These are phyloP conservation scores for Emydoidea blandingii DNA, from an alignment of 2,797 vertebrate species.

Conservation along the genomic window DNA sequence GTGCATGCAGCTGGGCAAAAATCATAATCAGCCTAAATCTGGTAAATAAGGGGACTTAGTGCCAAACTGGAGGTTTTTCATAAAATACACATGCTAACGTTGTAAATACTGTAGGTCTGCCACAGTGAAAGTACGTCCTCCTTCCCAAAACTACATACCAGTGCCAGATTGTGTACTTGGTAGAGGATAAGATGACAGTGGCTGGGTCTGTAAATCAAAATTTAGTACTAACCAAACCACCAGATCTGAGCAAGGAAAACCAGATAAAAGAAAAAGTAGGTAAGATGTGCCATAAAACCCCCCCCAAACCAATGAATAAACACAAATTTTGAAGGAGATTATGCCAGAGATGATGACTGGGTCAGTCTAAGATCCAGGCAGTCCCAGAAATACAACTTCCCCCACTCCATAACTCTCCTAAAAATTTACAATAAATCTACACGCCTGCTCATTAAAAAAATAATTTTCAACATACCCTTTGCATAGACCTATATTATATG, in stretches of 20 bases:
- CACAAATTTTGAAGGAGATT: neutral
- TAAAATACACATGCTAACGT: neutral
- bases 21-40: neutral
- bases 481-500: neutral
- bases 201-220: neutral
- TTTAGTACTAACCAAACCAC: neutral
- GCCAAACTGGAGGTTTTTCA: neutral
- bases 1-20: neutral
- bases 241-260: neutral
- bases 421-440: neutral
- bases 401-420: neutral
- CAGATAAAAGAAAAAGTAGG: neutral
- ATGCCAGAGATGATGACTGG: neutral
- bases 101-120: rapidly evolving
- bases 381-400: neutral
- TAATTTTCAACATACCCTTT: neutral
- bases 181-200: neutral
- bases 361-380: neutral
- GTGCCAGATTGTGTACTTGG: neutral
- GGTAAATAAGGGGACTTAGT: neutral
- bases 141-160: neutral
- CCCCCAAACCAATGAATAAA: neutral
- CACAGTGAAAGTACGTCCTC: neutral
- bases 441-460: neutral
- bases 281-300: neutral